Base-by-base conservation (phyloP, 1,140 invertebrate species). In the Lasaia peninsularis region DNA sequence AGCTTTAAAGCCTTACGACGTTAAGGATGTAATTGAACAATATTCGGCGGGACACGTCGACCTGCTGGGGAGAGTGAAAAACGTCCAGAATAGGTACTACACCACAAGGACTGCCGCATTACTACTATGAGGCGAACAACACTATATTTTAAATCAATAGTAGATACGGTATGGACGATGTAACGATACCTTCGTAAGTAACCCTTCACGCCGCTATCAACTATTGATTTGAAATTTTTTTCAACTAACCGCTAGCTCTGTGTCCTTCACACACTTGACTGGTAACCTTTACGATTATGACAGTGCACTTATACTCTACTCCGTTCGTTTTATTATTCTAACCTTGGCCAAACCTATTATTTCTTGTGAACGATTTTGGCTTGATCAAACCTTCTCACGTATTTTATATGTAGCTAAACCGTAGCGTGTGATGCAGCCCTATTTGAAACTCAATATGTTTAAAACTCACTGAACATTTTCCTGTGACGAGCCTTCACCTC, bases 11-110 rank as follows among this genome's bases (percentile, higher is more conserved):
- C 97, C 97, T 24, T 98, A 98, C 91, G 97, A 98, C 90, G 97
- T 98, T 67, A 97, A 98, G 90, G 97, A 98, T 90, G 97, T 98
- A 65, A 98, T 98, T 79, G 97, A 98, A 90, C 97, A 98, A 88
- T 98, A 97, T 90, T 97, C 95, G 50, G 96, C 96, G 54, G 96
- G 96, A 57, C 96, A 98, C 89, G 94, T 96, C 60, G 96, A 97
- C 89, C 92, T 97, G 79, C 91, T 97, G 75, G 93, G 94, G 62
- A 91, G 96, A 77, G 96, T 97, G 57, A 98, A 98, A 92, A 95
- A 93, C 91, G 92, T 98, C 69, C 96, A 98, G 91, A 92, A 91
- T 91, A 95, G 95, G 96, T 97, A 90, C 60, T 78, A 80, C 75
- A 70, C 14, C 1, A 44, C 53, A 40, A 55, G 35, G 21, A 14